phyloP scores from a whole-genome alignment of 2,797 vertebrate species.

The Anniella stebbinsi region DNA sequence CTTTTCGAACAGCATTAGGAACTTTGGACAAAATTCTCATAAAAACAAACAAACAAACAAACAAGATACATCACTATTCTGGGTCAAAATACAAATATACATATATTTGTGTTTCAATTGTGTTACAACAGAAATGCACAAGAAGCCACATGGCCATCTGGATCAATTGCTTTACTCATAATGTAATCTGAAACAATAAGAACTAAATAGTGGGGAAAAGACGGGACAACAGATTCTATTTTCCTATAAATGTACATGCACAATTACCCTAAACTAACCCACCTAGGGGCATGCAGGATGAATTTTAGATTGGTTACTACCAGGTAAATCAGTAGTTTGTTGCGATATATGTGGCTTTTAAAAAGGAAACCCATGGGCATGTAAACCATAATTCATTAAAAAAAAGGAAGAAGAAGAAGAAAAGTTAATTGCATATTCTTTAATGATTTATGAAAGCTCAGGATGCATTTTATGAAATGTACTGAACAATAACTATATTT shows the following conservation, averaged over 20 bases:
- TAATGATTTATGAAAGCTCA: rapidly evolving
- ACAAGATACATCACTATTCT: no score
- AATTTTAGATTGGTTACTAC: neutral
- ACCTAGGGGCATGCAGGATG: neutral
- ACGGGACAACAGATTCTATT: neutral
- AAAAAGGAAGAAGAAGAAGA: neutral
- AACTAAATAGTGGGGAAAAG: neutral
- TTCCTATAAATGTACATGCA: neutral
- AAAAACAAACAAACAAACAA: no score
- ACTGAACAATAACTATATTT: slow-evolving; percentile 2
- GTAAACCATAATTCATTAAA: neutral
- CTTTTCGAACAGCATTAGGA: no score
- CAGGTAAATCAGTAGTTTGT: neutral
- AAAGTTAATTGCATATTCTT: neutral
- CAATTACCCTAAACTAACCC: neutral
- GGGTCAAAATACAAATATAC: neutral
- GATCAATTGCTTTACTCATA: neutral
- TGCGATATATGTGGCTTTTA: neutral
- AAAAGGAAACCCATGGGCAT: neutral
- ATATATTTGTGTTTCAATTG: neutral
- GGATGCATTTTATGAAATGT: slow-evolving; percentile 10
- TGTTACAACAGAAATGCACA: neutral
- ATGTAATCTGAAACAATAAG: neutral
- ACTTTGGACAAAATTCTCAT: no score
- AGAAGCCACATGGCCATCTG: neutral